Percentiles rank a stretch among this genome's conserved stretches.
Conservation (phyloP, 2,113 vertebrate species). For the Epinephelus moara region DNA sequence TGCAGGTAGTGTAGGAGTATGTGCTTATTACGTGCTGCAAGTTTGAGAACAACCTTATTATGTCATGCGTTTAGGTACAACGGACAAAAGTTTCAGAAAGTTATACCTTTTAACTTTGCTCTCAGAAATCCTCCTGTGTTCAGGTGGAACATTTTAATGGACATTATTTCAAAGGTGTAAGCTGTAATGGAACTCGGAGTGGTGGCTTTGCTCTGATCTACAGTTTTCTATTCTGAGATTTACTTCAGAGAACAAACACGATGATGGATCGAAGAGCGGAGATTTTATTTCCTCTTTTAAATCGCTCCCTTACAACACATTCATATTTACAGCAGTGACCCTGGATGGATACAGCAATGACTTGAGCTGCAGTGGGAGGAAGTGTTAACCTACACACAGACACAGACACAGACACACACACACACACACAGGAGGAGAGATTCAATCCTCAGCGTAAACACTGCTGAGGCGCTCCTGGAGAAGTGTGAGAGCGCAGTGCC, state of each 20-base stretch:
- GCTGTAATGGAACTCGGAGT: not conserved
- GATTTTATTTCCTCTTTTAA: slow-evolving; percentile 12
- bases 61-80: slow-evolving; percentile 30
- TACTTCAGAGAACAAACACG: not conserved
- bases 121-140: not conserved
- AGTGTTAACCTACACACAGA: not conserved
- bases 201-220: not conserved
- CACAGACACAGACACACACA: not conserved
- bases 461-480: not conserved
- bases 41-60: slow-evolving; percentile 48
- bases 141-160: not conserved
- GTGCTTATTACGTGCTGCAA: slow-evolving; percentile 40
- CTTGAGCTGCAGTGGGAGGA: slow-evolving; percentile 36
- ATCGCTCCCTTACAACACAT: not conserved
- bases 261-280: not conserved
- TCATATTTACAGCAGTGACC: slow-evolving; percentile 22
- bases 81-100: slow-evolving; percentile 23
- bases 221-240: not conserved
- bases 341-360: slow-evolving; percentile 7
- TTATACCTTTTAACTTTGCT: not conserved
- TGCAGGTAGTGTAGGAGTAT: slow-evolving; percentile 66
- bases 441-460: not conserved
- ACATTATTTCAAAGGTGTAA: not conserved
- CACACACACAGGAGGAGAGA: not conserved
- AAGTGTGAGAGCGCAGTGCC: slow-evolving; percentile 19